Percentiles rank a stretch among this genome's conserved stretches.
These are phyloP conservation scores for Catostomus latipinnis DNA, from an alignment of 2,797 vertebrate species.

Conservation along the genomic window DNA sequence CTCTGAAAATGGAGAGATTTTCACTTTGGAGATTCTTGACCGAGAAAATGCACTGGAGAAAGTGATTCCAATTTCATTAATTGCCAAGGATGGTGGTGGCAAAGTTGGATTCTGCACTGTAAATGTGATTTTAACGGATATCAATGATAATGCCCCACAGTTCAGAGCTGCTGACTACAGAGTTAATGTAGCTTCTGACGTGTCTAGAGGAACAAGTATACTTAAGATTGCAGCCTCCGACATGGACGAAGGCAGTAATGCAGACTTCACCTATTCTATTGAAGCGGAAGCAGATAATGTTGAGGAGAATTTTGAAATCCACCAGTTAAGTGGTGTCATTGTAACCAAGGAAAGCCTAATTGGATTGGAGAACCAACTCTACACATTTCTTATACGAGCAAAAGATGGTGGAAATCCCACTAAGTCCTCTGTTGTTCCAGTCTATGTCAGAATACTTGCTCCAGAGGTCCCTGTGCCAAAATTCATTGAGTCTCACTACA, in stretches of 20 bases:
- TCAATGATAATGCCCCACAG: conserved; percentile 97
- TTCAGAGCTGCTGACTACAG: conserved; percentile 91
- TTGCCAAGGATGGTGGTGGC: conserved; percentile 92
- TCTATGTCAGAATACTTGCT: conserved; percentile 89
- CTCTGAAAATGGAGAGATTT: conserved; percentile 88
- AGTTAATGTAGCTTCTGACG: conserved; percentile 87
- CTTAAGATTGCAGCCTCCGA: conserved; percentile 91
- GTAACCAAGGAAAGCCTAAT: conserved; percentile 95
- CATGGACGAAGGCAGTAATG: conserved; percentile 95
- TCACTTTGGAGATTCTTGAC: conserved; percentile 90
- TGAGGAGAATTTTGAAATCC: conserved; percentile 93
- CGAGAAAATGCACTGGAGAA: conserved; percentile 90
- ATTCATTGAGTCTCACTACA: conserved; percentile 92
- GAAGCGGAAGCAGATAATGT: conserved; percentile 91
- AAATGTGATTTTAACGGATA: conserved; percentile 95
- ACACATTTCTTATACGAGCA: conserved; percentile 91
- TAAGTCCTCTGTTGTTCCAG: conserved; percentile 86
- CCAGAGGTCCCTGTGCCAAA: conserved; percentile 86
- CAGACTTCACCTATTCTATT: conserved; percentile 89
- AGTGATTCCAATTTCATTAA: conserved; percentile 89
- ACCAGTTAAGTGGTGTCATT: conserved; percentile 86
- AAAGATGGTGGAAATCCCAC: conserved; percentile 87
- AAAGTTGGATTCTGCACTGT: conserved; percentile 93
- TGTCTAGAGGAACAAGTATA: conserved; percentile 87
- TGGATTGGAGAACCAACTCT: conserved; percentile 92